Evolutionary conservation across 1,140 invertebrate species (phyloP).

Genomic region (Eurosta solidaginis): DNA sequence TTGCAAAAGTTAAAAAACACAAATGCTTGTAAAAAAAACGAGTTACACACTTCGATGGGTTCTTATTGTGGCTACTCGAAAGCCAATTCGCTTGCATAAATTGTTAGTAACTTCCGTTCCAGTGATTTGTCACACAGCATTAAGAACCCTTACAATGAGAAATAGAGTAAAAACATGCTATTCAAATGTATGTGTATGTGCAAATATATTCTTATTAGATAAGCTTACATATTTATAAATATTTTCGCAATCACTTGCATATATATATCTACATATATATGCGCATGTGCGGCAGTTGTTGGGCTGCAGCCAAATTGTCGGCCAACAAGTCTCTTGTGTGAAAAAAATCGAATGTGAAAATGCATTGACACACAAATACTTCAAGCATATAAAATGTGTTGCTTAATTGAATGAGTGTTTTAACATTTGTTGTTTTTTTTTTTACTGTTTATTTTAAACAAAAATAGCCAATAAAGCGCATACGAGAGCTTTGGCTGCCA

Average conservation of each 20-base stretch:
- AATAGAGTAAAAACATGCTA: background rate
- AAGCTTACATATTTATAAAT: background rate
- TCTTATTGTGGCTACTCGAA: background rate
- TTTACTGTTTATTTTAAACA: background rate
- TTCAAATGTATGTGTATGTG: too few relatives aligned
- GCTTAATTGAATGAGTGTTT: background rate
- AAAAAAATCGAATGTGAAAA: background rate
- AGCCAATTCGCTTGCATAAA: background rate
- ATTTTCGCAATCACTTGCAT: background rate
- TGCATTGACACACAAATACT: background rate
- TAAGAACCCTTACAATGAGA: background rate
- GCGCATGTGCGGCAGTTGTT: background rate
- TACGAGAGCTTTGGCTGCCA: background rate
- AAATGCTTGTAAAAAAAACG: background rate
- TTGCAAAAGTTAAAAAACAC: too few relatives aligned
- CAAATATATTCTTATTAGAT: too few relatives aligned
- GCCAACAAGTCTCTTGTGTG: background rate
- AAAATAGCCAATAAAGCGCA: conserved; percentile 3
- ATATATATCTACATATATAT: background rate
- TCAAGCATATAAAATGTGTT: background rate
- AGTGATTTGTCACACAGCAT: conserved; percentile 14
- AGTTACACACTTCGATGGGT: conserved; percentile 16
- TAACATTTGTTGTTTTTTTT: background rate
- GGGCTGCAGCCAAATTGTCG: background rate
- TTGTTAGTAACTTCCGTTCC: conserved; percentile 19